Conservation (phyloP, 2,797 vertebrate species). For the Trematomus bernacchii region DNA sequence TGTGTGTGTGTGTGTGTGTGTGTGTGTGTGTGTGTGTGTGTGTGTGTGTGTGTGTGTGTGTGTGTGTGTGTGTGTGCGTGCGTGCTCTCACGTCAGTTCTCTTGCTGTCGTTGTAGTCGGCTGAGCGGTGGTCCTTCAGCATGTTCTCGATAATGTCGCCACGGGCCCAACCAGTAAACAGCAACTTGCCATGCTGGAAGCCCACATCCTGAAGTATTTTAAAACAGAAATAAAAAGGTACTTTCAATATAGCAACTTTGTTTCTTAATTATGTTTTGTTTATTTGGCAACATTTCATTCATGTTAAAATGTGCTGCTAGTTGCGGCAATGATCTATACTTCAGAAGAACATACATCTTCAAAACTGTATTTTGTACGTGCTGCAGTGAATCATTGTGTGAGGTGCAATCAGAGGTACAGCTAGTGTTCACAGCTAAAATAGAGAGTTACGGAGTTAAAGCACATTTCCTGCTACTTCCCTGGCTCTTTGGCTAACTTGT, state of each 20-base stretch:
- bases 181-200: conserved; percentile 91
- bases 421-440: neutral
- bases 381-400: neutral
- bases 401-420: neutral
- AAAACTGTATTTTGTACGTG: neutral
- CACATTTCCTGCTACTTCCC: neutral
- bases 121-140: conserved; percentile 91
- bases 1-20: no score
- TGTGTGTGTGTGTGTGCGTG: no score
- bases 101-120: conserved; percentile 93
- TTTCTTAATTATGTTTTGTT: neutral
- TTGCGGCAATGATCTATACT: neutral
- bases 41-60: neutral
- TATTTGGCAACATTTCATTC: neutral
- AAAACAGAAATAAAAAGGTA: neutral
- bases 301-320: neutral
- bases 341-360: neutral
- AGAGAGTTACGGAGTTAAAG: neutral
- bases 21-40: no score
- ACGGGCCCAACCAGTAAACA: conserved; percentile 93
- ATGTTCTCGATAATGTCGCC: conserved; percentile 94
- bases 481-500: neutral
- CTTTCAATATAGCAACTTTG: neutral
- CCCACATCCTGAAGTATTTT: conserved; percentile 89
- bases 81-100: conserved; percentile 86